A percentile compares a stretch with the other conserved stretches of the same genome.
These are phyloP conservation scores for Pomacea canaliculata DNA, from an alignment of 2,888 invertebrate genomes.

Conservation along the genomic window DNA sequence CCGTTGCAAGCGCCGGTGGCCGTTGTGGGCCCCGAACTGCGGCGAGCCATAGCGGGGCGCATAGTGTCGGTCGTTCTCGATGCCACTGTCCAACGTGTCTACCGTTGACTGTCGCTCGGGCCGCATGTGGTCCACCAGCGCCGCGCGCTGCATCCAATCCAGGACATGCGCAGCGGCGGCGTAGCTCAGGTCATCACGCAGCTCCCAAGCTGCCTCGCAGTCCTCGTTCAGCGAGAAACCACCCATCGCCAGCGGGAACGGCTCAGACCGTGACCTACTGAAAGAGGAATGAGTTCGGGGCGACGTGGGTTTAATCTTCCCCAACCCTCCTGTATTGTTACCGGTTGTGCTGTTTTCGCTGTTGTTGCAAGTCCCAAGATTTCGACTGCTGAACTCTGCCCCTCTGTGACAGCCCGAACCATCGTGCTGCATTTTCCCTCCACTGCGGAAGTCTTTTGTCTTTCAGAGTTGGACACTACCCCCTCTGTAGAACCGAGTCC, in stretches of 20 bases:
- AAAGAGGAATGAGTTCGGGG: background rate
- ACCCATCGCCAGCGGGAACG: background rate
- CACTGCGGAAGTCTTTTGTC: too few species aligned
- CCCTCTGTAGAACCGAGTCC: too few species aligned
- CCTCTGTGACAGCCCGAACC: too few species aligned
- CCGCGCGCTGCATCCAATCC: constrained; percentile 18
- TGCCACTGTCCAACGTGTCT: constrained; percentile 37
- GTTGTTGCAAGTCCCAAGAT: too few species aligned
- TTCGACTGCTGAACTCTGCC: too few species aligned
- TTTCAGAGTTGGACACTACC: too few species aligned
- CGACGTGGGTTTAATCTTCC: background rate
- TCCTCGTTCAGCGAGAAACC: background rate
- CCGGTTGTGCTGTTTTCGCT: too few species aligned
- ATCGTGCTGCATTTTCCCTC: too few species aligned
- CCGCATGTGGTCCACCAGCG: background rate
- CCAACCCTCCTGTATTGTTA: too few species aligned
- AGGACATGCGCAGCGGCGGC: constrained; percentile 8
- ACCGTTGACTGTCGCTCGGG: constrained; percentile 33
- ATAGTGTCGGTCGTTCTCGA: constrained; percentile 25
- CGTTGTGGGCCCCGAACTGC: constrained; percentile 3
- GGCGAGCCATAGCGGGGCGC: background rate
- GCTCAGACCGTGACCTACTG: constrained; percentile 11
- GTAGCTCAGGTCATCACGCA: background rate
- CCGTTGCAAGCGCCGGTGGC: constrained; percentile 16
- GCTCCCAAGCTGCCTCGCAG: background rate